These are phyloP conservation scores for Setipinna tenuifilis DNA, from an alignment of 2,797 vertebrate genomes.

Conservation along the genomic window DNA sequence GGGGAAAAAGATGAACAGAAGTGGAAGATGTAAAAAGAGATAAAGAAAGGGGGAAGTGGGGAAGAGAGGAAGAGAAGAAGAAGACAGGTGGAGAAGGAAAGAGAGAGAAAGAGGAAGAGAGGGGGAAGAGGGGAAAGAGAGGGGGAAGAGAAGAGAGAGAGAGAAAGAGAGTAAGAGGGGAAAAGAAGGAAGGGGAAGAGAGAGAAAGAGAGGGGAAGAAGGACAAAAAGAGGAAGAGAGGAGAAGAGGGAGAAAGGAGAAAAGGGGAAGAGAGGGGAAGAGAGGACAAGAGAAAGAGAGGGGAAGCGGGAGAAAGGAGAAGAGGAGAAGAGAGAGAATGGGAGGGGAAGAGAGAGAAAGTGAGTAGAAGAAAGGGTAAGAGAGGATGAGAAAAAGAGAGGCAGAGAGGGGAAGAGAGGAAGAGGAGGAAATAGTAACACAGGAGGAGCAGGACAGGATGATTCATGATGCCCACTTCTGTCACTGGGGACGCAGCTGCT, in stretches of 20 bases:
- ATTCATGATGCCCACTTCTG: neutral
- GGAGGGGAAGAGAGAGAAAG: neutral
- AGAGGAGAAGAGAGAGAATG: neutral
- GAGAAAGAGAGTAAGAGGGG: conserved; percentile 62
- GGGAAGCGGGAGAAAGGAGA: neutral
- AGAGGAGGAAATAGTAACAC: neutral
- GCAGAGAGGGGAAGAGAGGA: neutral
- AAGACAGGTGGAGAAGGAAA: conserved; percentile 44
- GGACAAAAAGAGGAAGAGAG: neutral
- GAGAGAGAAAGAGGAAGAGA: conserved; percentile 27
- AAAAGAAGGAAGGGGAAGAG: conserved; percentile 25
- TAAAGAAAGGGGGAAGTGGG: neutral
- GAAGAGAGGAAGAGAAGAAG: conserved; percentile 22
- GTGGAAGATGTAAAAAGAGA: too few species aligned
- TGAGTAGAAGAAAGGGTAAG: neutral
- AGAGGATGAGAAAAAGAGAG: too few species aligned
- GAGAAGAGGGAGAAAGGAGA: neutral
- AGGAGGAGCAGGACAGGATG: conserved; percentile 2
- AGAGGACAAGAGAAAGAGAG: neutral
- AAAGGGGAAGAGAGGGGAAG: neutral
- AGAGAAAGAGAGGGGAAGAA: neutral
- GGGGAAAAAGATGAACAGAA: neutral
- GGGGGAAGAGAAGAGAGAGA: conserved; percentile 41
- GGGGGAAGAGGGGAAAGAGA: conserved; percentile 33
- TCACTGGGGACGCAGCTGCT: conserved; percentile 1